Evolutionary conservation across 37 sponge, comb jelly and placozoan genomes (phyloP), one percentile per base, ranked within the genome.

Genomic region (Tethya wilhelma): DNA sequence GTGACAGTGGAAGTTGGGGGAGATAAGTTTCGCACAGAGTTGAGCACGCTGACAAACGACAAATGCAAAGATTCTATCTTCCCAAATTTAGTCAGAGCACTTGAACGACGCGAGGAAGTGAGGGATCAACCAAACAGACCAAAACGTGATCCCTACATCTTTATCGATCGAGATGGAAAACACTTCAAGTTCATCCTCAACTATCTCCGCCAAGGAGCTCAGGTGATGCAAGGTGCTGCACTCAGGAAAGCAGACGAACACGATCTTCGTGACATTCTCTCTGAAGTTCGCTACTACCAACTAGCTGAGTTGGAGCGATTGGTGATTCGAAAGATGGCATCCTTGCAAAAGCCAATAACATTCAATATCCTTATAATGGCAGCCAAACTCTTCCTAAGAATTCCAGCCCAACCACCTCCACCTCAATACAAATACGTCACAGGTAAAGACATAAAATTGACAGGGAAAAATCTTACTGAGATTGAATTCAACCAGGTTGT

Each of bases 171-270:
- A 5, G 81, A 86, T 44, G 37, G 68, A 4, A 71, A 73, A 43
- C 69, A 79, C 81, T 86, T 86, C 59, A 34, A 45, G n/a, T 49
- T 74, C 30, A 79, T 86, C 29, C 75, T 86, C 42, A 79, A 79
- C 49, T 86, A 56, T 69, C 33, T 86, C 30, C 78, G 87, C 5
- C 65, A 74, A 28, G 75, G 75, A 7, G 81, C 73, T 32, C 43
- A 67, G 40, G 68, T 69, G 44, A 26, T 68, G 32, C 20, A 23
- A 36, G 39, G 56, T 0, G 4, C 59, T 40, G 33, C 59, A 0
- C 11, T 77, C 0, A 55, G 37, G 1, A 46, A 43, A 8, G 31
- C 19, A 12, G 63, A 60, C 32, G 11, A 20, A 32, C 9, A 69
- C 26, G 36, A 32, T 11, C 44, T 84, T 2, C 11, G 28, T 19